Base-by-base conservation (phyloP, 1,140 invertebrate species). In the Pogonomyrmex barbatus region DNA sequence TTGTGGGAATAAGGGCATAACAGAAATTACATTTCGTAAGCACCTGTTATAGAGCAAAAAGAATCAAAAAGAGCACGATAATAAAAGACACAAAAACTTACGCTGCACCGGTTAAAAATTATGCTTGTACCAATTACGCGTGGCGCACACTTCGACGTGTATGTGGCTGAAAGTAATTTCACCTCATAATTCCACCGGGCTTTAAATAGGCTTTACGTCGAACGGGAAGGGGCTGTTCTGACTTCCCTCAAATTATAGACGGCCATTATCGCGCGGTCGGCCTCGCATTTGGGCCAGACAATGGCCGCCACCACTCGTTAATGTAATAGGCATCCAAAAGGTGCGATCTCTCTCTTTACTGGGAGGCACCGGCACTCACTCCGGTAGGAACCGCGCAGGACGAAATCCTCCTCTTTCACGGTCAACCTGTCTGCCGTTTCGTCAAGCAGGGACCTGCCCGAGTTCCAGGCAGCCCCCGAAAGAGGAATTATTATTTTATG, bases 251-350 rank as follows among this genome's bases (percentile, higher is more conserved):
- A 94, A 94, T 94, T 94, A 94, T 90, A 87, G 90, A 88, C 91
- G 83, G 89, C 92, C 93, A 94, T 94, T 93, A 93, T 92, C 87
- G 88, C 67, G 87, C 88, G 86, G 87, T 91, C 91, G 90, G 87
- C 60, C 81, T 90, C 88, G 88, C 91, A 91, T 93, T 93, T 93
- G 87, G 91, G 78, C 89, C 92, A 92, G 93, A 93, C 93, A 94
- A 94, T 94, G 93, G 94, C 92, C 81, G 91, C 90, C 88, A 89
- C 87, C 87, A 93, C 93, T 94, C 92, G 93, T 94, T 94, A 94
- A 94, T 94, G 92, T 94, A 94, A 94, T 93, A 94, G 92, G 90
- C 93, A 92, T 93, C 89, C 87, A 79, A 93, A 93, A 94, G 92
- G 90, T 90, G 93, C 90, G 92, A 93, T 92, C 92, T 92, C 92